A percentile compares a stretch with the other conserved stretches of the same genome.
Conservation (phyloP, 2,797 vertebrate species). For the Lutjanus argentimaculatus region DNA sequence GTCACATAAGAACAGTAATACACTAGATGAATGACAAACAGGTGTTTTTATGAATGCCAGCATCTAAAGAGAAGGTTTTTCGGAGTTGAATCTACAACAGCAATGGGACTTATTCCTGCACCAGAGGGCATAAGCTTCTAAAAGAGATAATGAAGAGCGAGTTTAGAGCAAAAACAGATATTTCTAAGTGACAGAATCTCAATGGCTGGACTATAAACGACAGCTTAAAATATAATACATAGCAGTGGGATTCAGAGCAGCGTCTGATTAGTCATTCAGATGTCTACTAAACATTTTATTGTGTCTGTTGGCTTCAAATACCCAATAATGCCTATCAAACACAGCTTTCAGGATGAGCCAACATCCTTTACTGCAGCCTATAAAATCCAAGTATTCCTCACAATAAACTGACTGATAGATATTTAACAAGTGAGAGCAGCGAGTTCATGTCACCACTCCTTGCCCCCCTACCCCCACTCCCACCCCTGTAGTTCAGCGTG, state of each 20-base stretch:
- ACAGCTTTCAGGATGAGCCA: conserved; percentile 57
- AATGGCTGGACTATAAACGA: conserved; percentile 24
- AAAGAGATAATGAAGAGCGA: neutral
- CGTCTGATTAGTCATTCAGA: conserved; percentile 55
- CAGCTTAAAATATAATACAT: conserved; percentile 26
- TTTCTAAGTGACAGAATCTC: conserved; percentile 40
- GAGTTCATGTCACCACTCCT: conserved; percentile 50
- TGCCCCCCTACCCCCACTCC: neutral
- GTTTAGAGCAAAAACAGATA: conserved; percentile 24
- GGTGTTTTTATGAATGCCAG: conserved; percentile 1
- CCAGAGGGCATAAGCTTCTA: conserved; percentile 5
- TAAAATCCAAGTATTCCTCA: conserved; percentile 59
- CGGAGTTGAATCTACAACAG: neutral
- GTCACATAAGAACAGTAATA: neutral
- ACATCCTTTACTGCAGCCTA: conserved; percentile 55
- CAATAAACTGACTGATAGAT: conserved; percentile 61
- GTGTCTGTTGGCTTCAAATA: conserved; percentile 53
- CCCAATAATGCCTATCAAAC: conserved; percentile 45
- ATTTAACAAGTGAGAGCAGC: conserved; percentile 63
- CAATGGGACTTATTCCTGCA: neutral
- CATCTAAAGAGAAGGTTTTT: neutral
- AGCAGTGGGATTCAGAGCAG: conserved; percentile 31
- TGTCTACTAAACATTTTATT: conserved; percentile 61
- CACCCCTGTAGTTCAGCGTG: neutral
- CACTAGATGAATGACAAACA: conserved; percentile 1